phyloP scores from a whole-genome alignment of 2,888 invertebrate species.

The Quadriops clusia region DNA sequence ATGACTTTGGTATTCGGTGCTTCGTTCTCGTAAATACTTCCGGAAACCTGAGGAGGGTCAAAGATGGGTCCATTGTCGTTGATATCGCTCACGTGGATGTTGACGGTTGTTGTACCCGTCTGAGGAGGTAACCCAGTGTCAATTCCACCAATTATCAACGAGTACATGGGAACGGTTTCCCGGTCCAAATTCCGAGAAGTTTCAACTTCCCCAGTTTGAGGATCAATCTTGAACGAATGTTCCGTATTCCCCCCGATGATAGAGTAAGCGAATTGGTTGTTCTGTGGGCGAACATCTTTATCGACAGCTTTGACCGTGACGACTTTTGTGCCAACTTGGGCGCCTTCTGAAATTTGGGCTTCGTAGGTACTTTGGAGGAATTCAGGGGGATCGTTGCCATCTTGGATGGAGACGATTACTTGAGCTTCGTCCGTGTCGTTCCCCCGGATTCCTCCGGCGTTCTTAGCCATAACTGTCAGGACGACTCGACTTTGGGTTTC shows the following conservation, averaged over 20 bases:
- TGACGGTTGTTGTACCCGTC: constrained; percentile 79
- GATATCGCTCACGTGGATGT: constrained; percentile 70
- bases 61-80: constrained; percentile 89
- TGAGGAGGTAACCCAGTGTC: constrained; percentile 83
- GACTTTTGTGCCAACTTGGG: constrained; percentile 59
- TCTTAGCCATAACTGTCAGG: constrained; percentile 87
- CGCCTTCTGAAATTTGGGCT: constrained; percentile 71
- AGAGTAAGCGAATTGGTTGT: constrained; percentile 85
- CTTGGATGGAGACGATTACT: constrained; percentile 85
- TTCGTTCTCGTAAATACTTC: constrained; percentile 77
- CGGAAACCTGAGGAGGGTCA: constrained; percentile 56
- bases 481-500: constrained; percentile 85
- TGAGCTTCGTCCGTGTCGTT: constrained; percentile 94
- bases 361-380: constrained; percentile 72
- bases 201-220: constrained; percentile 73
- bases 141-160: constrained; percentile 72
- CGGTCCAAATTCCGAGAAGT: constrained; percentile 66
- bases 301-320: constrained; percentile 75
- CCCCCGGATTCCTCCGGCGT: constrained; percentile 84
- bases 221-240: constrained; percentile 79
- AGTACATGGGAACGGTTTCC: constrained; percentile 64
- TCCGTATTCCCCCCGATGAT: constrained; percentile 74
- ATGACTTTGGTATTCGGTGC: constrained; percentile 71
- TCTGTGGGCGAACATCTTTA: constrained; percentile 81
- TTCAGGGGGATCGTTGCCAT: constrained; percentile 93